These are phyloP conservation scores for Andrena trimmerana DNA, from an alignment of 2,888 invertebrate species.

Conservation along the genomic window DNA sequence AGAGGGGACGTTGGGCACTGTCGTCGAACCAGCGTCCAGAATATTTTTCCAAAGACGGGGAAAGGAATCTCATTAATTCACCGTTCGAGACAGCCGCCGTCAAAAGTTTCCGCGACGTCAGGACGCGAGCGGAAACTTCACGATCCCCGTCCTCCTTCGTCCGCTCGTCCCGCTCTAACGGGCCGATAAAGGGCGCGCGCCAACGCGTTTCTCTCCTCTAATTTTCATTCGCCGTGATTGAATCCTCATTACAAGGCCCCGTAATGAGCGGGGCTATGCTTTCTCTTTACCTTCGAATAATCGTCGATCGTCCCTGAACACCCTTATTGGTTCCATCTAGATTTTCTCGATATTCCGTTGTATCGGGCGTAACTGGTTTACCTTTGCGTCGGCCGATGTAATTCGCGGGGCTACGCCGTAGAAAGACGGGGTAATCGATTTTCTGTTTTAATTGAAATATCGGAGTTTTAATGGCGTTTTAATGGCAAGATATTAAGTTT, in stretches of 20 bases:
- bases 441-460: conserved; percentile 45
- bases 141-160: conserved; percentile 17
- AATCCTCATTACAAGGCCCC: conserved; percentile 18
- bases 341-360: conserved; percentile 47
- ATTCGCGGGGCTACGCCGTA: conserved; percentile 9
- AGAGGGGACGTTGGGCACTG: not conserved
- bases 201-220: conserved; percentile 12
- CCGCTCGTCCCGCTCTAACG: not conserved
- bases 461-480: conserved; percentile 32
- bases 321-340: conserved; percentile 28
- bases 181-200: conserved; percentile 12
- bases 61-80: conserved; percentile 83
- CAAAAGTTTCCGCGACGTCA: conserved; percentile 78
- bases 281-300: conserved; percentile 12
- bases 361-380: conserved; percentile 46
- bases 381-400: conserved; percentile 24
- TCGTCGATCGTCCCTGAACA: conserved; percentile 23
- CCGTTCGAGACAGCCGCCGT: conserved; percentile 71
- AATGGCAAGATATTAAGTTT: conserved; percentile 12
- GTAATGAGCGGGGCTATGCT: conserved; percentile 20
- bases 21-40: conserved; percentile 41
- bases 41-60: conserved; percentile 79
- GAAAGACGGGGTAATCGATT: conserved; percentile 43
- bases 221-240: conserved; percentile 40
- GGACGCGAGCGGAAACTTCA: conserved; percentile 69